Base-by-base conservation (phyloP, 2,888 invertebrate genomes). In the Cataglyphis rosenhaueri region DNA sequence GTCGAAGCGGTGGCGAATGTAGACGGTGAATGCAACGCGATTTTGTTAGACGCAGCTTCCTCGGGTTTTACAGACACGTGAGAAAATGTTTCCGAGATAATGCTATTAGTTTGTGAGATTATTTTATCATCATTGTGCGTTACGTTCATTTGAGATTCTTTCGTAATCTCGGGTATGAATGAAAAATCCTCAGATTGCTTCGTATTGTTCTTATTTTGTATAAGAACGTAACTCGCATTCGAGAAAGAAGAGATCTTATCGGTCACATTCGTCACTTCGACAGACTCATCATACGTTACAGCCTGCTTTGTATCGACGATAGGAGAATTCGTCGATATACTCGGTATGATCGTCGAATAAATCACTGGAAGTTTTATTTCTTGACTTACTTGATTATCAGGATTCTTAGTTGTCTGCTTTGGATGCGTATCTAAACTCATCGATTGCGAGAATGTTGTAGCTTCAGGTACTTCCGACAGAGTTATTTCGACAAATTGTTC, bases 391-490 rank as follows among this genome's bases (percentile, higher is more conserved):
- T 70, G 59, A 35, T n/a, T 21, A n/a, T 68, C 29, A 5, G 29
- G 66, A 66, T 21, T 59, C 12, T 9, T n/a, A 5, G 68, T 59
- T 2, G 59, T 79, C 35, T 71, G 57, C 21, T 73, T 79, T 59
- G 73, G 55, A 29, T 68, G 29, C 71, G 55, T 57, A 2, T 70
- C 41, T 32, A 55, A 29, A 2, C n/a, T 76, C 10, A 41, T 35
- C 18, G 44, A 18, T 21, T 79, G 78, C 73, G 41, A 41, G 10
- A 32, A 57, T 6, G 78, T 79, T 25, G 59, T 44, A 3, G 0
- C 71, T 18, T 71, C 73, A 8, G 78, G 78, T 35, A 61, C 78
- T 25, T 79, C 18, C 35, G 78, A 44, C 21, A 79, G 35, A 18
- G 44, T 10, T 12, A 79, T 32, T 32, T 79, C 78, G 8, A 79